Evolutionary conservation across 2,888 invertebrate genomes (phyloP), one percentile per base, ranked within the genome.

Genomic region (Lissocephala sabroskyi): DNA sequence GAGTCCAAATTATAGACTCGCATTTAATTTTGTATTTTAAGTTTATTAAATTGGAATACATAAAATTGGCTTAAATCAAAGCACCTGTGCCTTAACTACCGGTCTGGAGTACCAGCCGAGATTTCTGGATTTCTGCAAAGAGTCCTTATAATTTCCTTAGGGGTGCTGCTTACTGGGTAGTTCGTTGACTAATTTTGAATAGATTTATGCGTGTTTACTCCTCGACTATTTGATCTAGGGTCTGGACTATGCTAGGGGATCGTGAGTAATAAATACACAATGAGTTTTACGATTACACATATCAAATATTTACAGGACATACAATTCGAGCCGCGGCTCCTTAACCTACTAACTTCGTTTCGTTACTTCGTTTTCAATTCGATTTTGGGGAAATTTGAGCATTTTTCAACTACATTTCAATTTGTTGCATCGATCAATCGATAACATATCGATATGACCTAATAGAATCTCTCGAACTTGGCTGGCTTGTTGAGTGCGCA

Each of bases 401-500:
- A 74, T 74, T 59, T 44, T 68, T 47, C 36, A 62, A 67, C 56
- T 62, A 57, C 59, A 57, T 56, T 59, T 55, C 35, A 52, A 48
- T 49, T 26, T 45, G 42, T n/a, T 33, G n/a, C n/a, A n/a, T n/a
- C n/a, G n/a, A n/a, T n/a, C n/a, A n/a, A n/a, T n/a, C n/a, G n/a
- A n/a, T n/a, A n/a, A n/a, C n/a, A n/a, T n/a, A n/a, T n/a, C n/a
- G n/a, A n/a, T n/a, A n/a, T n/a, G n/a, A n/a, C 13, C 49, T 67
- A 83, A 44, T 81, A 82, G 70, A 81, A 83, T 50, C 83, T 62
- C 55, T 82, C 83, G 73, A 82, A 76, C 75, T 82, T 82, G 59
- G 83, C 74, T 56, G 83, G 79, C 57, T 82, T 82, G 59, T 83
- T 82, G 52, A 82, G 78, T 75, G 83, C 81, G 77, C 82, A 83